Conservation (phyloP, 2,888 invertebrate genomes). For the Pterobdella sp. region DNA sequence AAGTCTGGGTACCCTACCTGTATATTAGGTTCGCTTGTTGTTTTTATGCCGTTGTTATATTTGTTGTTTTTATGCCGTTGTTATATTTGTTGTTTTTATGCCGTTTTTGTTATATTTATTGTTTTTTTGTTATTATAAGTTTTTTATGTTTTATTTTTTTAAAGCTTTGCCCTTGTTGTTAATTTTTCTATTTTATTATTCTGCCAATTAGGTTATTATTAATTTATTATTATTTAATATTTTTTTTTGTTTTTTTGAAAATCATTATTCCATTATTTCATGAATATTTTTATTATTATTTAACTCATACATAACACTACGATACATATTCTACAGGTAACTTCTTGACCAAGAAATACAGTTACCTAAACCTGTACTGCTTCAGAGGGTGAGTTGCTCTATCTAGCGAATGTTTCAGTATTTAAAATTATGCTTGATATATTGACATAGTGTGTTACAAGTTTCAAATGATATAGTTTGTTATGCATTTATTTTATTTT, state of each 20-base stretch:
- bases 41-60: neutral
- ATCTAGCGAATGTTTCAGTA: no score
- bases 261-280: neutral
- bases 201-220: neutral
- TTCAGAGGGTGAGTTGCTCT: conserved; percentile 71
- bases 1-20: conserved; percentile 93
- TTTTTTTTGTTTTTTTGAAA: neutral
- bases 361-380: conserved; percentile 78
- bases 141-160: neutral
- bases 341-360: conserved; percentile 92
- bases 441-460: neutral
- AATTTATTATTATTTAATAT: neutral
- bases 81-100: neutral
- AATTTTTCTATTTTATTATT: neutral
- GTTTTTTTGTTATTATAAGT: neutral
- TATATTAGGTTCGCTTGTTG: conserved; percentile 64
- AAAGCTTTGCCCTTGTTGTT: no score
- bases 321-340: conserved; percentile 67
- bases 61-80: neutral
- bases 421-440: neutral
- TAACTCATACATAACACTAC: no score
- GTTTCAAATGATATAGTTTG: no score
- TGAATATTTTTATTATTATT: neutral
- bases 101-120: neutral
- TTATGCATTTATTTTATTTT: no score